A percentile compares a stretch with the other conserved stretches of the same genome.
These are phyloP conservation scores for Pantherophis guttatus DNA, from an alignment of 2,113 vertebrate genomes.

Conservation along the genomic window DNA sequence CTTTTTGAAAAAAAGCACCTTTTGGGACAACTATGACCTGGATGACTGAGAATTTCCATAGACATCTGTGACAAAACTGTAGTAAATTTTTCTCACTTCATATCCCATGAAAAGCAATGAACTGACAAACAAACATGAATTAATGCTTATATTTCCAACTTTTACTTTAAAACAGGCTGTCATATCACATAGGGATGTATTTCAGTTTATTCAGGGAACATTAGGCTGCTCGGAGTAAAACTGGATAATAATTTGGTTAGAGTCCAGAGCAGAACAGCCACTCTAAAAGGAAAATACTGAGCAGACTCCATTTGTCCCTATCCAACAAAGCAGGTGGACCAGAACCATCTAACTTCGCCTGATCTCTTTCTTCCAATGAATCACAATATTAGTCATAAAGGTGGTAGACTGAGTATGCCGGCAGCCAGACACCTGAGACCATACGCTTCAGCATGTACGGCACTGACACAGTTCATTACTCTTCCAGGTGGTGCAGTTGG, in stretches of 20 bases:
- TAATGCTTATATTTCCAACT: neutral
- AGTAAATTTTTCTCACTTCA: neutral
- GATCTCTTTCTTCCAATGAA: neutral
- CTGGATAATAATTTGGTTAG: neutral
- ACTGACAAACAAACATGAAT: neutral
- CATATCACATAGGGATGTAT: neutral
- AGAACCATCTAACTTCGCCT: neutral
- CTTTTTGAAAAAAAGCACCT: too few relatives aligned
- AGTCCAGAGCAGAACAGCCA: neutral
- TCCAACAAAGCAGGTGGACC: neutral
- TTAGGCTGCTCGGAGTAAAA: neutral
- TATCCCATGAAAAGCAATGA: neutral
- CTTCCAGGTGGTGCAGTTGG: neutral
- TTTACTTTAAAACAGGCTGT: neutral
- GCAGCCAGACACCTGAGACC: neutral
- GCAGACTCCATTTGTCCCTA: neutral
- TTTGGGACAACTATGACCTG: too few relatives aligned
- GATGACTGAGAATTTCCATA: too few relatives aligned
- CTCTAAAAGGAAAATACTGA: neutral
- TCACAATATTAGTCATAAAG: neutral
- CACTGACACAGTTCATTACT: neutral
- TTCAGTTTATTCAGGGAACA: neutral
- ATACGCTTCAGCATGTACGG: neutral
- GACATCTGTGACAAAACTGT: neutral
- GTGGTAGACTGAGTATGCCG: neutral